Evolutionary conservation across 2,888 invertebrate genomes (phyloP), one percentile per base, ranked within the genome.

Genomic region (Leucoptera coffeella): DNA sequence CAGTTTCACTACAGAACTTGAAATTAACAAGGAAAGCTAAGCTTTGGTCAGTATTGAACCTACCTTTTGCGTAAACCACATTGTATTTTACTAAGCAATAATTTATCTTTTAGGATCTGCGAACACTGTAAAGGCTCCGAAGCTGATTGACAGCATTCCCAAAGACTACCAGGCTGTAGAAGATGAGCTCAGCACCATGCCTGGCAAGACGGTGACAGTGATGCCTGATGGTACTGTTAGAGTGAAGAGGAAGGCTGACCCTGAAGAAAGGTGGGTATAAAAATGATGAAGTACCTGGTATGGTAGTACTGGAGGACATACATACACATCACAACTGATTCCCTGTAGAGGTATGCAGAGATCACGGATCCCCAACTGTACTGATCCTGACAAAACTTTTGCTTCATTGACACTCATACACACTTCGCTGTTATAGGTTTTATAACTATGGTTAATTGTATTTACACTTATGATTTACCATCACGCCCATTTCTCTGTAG

Each of bases 141-240:
- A 48, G 41, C 44, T 74, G 15, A 57, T 42, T 38, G 60, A 56
- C 12, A 69, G 53, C 35, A 67, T 57, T 50, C 78, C 77, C 14
- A 79, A 71, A 39, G 54, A 51, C 32, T 60, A 56, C 35, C 47
- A 47, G 28, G 45, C 71, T n/a, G 57, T 77, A 15, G 67, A 71
- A 37, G 81, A 71, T 37, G 80, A 81, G 45, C 52, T 83, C 15
- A 67, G 77, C 8, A 83, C 83, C 12, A 50, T 67, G 12, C 42
- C 55, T 15, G 55, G 67, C 30, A 51, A 58, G 22, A 55, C 42
- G 33, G 79, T 81, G 2, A 54, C 49, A 28, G 75, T 82, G 3
- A 62, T 69, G 33, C 78, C 80, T 14, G 73, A 73, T 42, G 81
- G 81, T 19, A 52, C 60, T 25, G 72, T 82, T 2, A 50, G 42